Evolutionary conservation across 2,888 invertebrate genomes (phyloP).

Genomic region (Dioctria linearis): DNA sequence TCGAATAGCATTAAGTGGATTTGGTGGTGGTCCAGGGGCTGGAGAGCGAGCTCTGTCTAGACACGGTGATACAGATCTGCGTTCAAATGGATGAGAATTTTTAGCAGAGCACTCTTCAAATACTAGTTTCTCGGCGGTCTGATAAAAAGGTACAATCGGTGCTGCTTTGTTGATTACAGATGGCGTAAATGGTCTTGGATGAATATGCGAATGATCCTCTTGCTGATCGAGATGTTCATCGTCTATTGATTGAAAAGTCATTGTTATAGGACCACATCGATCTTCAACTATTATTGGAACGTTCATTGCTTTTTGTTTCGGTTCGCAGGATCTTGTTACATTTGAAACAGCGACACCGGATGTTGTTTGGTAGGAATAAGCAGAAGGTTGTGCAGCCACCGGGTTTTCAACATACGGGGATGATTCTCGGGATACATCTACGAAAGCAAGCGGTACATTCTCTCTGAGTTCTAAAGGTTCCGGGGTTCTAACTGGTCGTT

Average conservation of each 20-base stretch:
- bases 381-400: constrained; percentile 59
- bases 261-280: constrained; percentile 74
- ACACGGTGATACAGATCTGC: constrained; percentile 78
- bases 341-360: constrained; percentile 59
- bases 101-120: constrained; percentile 78
- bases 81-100: constrained; percentile 76
- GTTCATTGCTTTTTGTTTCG: constrained; percentile 61
- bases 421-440: constrained; percentile 64
- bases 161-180: constrained; percentile 81
- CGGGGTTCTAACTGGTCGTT: constrained; percentile 74
- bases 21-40: constrained; percentile 80
- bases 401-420: constrained; percentile 65
- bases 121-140: constrained; percentile 78
- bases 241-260: constrained; percentile 78
- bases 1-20: constrained; percentile 76
- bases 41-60: constrained; percentile 80
- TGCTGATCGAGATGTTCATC: constrained; percentile 71
- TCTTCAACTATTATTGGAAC: constrained; percentile 68
- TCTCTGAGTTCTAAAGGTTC: constrained; percentile 73
- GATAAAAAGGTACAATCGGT: constrained; percentile 84
- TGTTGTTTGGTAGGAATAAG: constrained; percentile 53
- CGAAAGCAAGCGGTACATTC: constrained; percentile 71
- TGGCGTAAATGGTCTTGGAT: constrained; percentile 77
- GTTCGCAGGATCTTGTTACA: constrained; percentile 57
- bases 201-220: constrained; percentile 66